Evolutionary conservation across 2,797 vertebrate species (phyloP), one percentile per base, ranked within the genome.

Genomic region (Tympanoctomys barrerae): DNA sequence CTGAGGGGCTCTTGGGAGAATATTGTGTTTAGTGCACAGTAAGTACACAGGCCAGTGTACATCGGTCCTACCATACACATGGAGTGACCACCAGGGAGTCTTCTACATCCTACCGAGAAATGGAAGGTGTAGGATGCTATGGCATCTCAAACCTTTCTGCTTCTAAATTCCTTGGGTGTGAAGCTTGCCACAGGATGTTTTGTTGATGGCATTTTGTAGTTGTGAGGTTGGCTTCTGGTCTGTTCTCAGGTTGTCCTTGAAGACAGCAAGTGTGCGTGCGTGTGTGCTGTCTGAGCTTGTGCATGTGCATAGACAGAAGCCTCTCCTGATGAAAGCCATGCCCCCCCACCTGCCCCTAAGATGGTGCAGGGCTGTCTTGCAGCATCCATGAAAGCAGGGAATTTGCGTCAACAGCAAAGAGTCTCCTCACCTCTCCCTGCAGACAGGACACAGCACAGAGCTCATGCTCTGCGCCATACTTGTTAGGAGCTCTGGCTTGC

Each of bases 281-380:
- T 36, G 31, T 12, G 19, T 28, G 68, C 26, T 57, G 31, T 46
- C 57, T 64, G 57, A 39, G 39, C 71, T 28, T 90, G 11, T 68
- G 5, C 36, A 7, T 24, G 31, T 70, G 52, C 31, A 46, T 22
- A 0, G 33, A 19, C 31, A 2, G 13, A 33, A 8, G 16, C 42
- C 26, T 64, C 42, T 73, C 19, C 22, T 84, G 10, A 61, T 36
- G 61, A 92, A 66, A 1, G 1, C 14, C 22, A 78, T 5, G 33
- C 0, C 0, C 0, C 0, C 49, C 49, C 2, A 7, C 81, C 59
- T 83, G 39, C 59, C 96, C 97, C 94, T 94, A 61, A 96, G 97
- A 66, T 95, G 98, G 97, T 42, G 0, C n/a, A 94, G 92, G 13
- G 33, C 52, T 46, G 64, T 61, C 5, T 82, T 94, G 21, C 28